Percentiles rank a stretch among this genome's conserved stretches.
phyloP scores from a whole-genome alignment of 30 jellyfish, hydroid and myxozoan species.

The Turritopsis rubra region DNA sequence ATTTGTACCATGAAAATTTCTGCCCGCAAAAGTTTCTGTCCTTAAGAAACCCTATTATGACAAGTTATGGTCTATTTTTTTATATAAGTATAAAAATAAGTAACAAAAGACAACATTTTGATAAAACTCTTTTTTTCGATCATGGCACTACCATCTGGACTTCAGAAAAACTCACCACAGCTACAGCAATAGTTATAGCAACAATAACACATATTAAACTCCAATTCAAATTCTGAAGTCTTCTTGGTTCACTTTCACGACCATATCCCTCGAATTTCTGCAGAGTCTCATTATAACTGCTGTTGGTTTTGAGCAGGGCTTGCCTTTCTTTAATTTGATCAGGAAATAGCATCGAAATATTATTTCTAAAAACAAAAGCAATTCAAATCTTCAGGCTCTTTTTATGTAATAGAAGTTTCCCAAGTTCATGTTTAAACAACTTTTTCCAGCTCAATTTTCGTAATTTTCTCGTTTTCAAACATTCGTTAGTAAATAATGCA shows the following conservation, averaged over 20 bases:
- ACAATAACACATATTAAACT: conserved; percentile 29
- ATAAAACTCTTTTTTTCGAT: too few species aligned
- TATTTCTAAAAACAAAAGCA: conserved; percentile 39
- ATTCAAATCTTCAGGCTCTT: neutral
- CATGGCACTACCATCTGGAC: too few species aligned
- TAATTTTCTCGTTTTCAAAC: too few species aligned
- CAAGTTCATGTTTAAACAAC: too few species aligned
- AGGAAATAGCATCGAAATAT: conserved; percentile 49
- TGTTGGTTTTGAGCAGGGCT: conserved; percentile 11
- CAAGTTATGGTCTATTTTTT: too few species aligned
- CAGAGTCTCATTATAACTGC: conserved; percentile 31
- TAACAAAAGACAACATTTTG: too few species aligned
- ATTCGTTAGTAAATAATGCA: too few species aligned
- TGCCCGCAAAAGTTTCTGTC: too few species aligned
- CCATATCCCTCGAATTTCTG: conserved; percentile 44
- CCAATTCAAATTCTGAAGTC: conserved; percentile 18
- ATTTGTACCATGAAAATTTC: too few species aligned
- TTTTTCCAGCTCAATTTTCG: too few species aligned
- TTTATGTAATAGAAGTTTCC: neutral
- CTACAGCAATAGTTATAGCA: conserved; percentile 48
- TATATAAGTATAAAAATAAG: too few species aligned
- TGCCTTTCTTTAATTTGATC: conserved; percentile 36
- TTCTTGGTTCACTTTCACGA: conserved; percentile 22
- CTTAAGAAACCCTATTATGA: too few species aligned
- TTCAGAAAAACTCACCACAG: conserved; percentile 68